phyloP scores from a whole-genome alignment of 1,140 invertebrate species.

The Dendroctonus valens region DNA sequence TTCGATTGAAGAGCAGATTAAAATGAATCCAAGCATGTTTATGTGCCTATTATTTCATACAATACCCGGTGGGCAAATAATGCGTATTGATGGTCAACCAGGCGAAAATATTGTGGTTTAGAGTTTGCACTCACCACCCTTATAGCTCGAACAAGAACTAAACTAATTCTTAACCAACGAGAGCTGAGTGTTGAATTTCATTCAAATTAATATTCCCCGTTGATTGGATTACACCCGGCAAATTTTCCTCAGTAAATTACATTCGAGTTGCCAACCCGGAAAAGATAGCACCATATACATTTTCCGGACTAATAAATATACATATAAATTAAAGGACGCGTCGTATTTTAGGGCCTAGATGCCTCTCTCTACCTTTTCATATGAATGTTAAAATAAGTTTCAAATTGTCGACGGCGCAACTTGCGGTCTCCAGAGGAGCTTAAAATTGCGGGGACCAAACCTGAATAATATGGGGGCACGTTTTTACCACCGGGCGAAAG shows the following conservation, averaged over 20 bases:
- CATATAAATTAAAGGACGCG: conserved; percentile 46
- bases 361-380: conserved; percentile 36
- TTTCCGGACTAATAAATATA: conserved; percentile 44
- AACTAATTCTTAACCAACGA: no score
- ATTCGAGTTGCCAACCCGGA: neutral
- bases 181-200: no score
- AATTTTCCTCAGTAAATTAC: no score
- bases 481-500: no score
- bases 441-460: conserved; percentile 28
- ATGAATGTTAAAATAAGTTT: conserved; percentile 55
- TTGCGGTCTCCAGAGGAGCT: conserved; percentile 43
- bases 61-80: conserved; percentile 12
- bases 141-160: no score
- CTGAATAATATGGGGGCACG: conserved; percentile 10
- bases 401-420: conserved; percentile 53
- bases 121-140: no score
- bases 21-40: conserved; percentile 12
- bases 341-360: conserved; percentile 28
- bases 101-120: neutral
- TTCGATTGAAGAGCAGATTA: conserved; percentile 22
- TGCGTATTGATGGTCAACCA: neutral
- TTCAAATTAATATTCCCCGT: no score
- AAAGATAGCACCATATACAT: conserved; percentile 4
- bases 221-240: no score
- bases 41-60: conserved; percentile 15